Conservation (phyloP, 2,113 vertebrate species). For the Aegithalos caudatus region DNA sequence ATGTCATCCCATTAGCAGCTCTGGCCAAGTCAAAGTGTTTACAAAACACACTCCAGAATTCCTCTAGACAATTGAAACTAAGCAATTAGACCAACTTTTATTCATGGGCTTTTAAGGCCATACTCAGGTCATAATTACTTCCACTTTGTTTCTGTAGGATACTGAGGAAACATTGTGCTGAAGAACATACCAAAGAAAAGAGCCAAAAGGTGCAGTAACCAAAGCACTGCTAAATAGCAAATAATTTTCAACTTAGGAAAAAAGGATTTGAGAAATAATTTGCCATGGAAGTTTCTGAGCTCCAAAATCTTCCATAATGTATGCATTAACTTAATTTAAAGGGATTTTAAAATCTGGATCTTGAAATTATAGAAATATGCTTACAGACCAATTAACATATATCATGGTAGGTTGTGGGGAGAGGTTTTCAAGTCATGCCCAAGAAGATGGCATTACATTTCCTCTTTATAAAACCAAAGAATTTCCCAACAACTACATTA, state of each 20-base stretch:
- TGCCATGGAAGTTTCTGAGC: background rate
- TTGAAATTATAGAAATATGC: background rate
- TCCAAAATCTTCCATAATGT: background rate
- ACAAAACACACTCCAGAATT: slow-evolving; percentile 9
- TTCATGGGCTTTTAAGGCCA: slow-evolving; percentile 6
- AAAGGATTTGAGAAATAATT: background rate
- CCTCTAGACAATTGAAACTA: background rate
- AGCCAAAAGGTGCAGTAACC: background rate
- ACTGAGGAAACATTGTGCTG: background rate
- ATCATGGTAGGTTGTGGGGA: background rate
- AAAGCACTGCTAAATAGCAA: background rate
- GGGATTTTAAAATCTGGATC: background rate
- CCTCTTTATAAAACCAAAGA: background rate
- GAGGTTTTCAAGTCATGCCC: background rate
- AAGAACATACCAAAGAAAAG: background rate
- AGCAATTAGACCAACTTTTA: slow-evolving; percentile 35
- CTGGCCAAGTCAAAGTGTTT: slow-evolving; percentile 7
- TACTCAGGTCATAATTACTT: background rate
- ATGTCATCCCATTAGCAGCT: background rate
- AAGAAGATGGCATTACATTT: background rate
- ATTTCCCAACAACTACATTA: background rate
- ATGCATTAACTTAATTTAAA: background rate
- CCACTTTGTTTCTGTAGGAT: background rate
- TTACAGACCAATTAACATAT: background rate
- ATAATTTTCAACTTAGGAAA: background rate